phyloP scores from a whole-genome alignment of 2,888 invertebrate species.

The Lypha dubia region DNA sequence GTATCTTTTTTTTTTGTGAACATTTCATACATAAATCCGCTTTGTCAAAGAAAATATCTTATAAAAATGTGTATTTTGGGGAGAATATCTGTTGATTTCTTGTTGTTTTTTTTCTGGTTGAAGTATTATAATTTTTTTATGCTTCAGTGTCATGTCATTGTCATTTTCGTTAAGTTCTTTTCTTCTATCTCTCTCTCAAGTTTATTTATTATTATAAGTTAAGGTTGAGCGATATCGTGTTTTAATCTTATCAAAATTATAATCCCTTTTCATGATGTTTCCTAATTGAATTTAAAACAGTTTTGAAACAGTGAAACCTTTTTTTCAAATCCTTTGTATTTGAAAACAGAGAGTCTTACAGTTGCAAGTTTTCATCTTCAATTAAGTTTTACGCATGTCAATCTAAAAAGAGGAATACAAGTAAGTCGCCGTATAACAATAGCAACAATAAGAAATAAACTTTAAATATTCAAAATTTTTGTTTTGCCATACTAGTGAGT shows the following conservation, averaged over 20 bases:
- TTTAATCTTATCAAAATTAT: conserved; percentile 72
- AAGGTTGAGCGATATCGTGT: conserved; percentile 59
- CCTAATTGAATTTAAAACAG: conserved; percentile 71
- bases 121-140: conserved; percentile 46
- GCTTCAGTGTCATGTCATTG: conserved; percentile 68
- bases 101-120: conserved; percentile 36
- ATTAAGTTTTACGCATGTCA: conserved; percentile 73
- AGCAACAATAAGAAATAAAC: conserved; percentile 29
- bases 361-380: conserved; percentile 72
- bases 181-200: conserved; percentile 5
- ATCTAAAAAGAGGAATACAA: conserved; percentile 61
- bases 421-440: conserved; percentile 43
- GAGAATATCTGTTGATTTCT: conserved; percentile 45
- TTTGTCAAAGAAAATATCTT: conserved; percentile 65
- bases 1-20: conserved; percentile 7
- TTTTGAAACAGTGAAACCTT: conserved; percentile 57
- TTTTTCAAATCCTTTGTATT: conserved; percentile 32
- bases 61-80: conserved; percentile 46
- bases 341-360: conserved; percentile 66
- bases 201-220: conserved; percentile 49
- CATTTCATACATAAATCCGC: conserved; percentile 65
- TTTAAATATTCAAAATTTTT: conserved; percentile 64
- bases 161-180: conserved; percentile 49
- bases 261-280: conserved; percentile 70
- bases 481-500: neutral